Percentiles rank a stretch among this genome's conserved stretches.
These are phyloP conservation scores for Chiloscyllium punctatum DNA, from an alignment of 2,797 vertebrate genomes.

Conservation along the genomic window DNA sequence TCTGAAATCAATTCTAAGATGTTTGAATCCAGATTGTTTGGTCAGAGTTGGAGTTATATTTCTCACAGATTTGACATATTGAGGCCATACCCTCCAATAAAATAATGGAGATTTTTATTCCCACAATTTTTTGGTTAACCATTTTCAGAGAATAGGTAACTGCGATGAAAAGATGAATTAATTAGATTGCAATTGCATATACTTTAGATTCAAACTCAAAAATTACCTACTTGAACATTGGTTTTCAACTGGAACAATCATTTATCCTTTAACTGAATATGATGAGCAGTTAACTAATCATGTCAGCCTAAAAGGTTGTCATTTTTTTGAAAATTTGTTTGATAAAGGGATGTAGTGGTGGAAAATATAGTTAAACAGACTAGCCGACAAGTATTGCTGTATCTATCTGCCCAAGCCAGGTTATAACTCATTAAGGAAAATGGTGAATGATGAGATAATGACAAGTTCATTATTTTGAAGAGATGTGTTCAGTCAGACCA, in stretches of 20 bases:
- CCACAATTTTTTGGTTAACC: not conserved
- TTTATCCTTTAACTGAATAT: not conserved
- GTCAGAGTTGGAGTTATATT: not conserved
- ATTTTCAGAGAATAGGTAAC: not conserved
- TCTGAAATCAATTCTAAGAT: too few species aligned
- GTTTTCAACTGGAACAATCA: not conserved
- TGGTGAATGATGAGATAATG: constrained; percentile 54
- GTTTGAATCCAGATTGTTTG: not conserved
- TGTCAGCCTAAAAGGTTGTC: not conserved
- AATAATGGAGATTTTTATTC: not conserved
- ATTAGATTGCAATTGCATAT: not conserved
- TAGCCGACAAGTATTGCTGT: constrained; percentile 64
- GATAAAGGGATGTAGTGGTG: constrained; percentile 44
- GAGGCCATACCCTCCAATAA: not conserved
- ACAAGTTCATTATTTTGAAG: constrained; percentile 53
- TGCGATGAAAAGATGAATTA: not conserved
- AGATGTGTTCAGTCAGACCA: constrained; percentile 61
- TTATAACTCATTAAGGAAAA: constrained; percentile 65
- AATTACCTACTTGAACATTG: not conserved
- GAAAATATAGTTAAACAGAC: constrained; percentile 60
- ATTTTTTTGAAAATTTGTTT: not conserved
- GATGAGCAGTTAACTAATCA: not conserved
- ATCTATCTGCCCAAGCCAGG: constrained; percentile 60
- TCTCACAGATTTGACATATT: not conserved
- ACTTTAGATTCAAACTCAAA: not conserved